Conservation (phyloP, 1,140 invertebrate genomes). For the Drosophila micromelanica region DNA sequence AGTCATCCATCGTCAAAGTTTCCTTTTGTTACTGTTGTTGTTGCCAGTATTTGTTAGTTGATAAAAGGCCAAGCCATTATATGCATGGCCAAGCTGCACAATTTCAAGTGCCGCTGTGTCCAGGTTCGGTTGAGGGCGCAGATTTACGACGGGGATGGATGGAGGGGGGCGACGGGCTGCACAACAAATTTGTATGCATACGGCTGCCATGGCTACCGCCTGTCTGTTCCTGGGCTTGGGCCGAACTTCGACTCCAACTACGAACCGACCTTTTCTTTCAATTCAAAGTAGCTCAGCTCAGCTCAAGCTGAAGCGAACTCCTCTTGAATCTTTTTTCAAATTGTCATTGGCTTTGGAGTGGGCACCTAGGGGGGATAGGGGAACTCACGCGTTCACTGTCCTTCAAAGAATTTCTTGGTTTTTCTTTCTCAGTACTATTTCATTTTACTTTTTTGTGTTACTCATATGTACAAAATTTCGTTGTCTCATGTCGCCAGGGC, state of each 20-base stretch:
- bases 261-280: slow-evolving; percentile 60
- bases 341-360: slow-evolving; percentile 59
- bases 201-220: slow-evolving; percentile 74
- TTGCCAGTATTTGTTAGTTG: slow-evolving; percentile 78
- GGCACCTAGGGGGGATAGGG: no score
- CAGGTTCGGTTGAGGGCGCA: slow-evolving; percentile 37
- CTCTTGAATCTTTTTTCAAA: slow-evolving; percentile 59
- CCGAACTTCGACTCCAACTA: slow-evolving; percentile 39
- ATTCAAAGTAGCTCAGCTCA: slow-evolving; percentile 70
- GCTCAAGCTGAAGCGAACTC: slow-evolving; percentile 19
- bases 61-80: slow-evolving; percentile 82
- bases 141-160: neutral
- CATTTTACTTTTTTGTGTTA: slow-evolving; percentile 15
- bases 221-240: slow-evolving; percentile 25
- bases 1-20: slow-evolving; percentile 80
- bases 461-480: slow-evolving; percentile 56
- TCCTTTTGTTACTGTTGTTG: slow-evolving; percentile 43
- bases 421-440: slow-evolving; percentile 48
- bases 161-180: neutral
- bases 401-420: slow-evolving; percentile 79
- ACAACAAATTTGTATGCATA: slow-evolving; percentile 78
- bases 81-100: slow-evolving; percentile 80
- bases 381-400: slow-evolving; percentile 44
- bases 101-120: slow-evolving; percentile 68
- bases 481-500: slow-evolving; percentile 76